Evolutionary conservation across 2,888 invertebrate species (phyloP), one percentile per base, ranked within the genome.

Genomic region (Siphlonurus alternatus): DNA sequence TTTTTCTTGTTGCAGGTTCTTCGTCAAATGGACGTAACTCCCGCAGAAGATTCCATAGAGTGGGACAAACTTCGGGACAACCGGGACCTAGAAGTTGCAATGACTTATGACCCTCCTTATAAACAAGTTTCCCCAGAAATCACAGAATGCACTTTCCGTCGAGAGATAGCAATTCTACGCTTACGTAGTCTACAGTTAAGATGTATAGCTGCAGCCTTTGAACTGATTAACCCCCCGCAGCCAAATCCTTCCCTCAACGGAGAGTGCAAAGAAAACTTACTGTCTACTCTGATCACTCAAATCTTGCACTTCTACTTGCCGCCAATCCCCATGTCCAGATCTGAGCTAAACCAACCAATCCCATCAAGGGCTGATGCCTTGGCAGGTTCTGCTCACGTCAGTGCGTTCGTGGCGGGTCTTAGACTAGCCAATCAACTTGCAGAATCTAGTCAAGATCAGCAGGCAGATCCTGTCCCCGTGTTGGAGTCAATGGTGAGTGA

Each of bases 1-100:
- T n/a, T n/a, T n/a, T n/a, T n/a, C n/a, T n/a, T 69, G 60, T 51
- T n/a, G 19, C 79, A 81, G 66, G 76, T 79, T 25, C 76, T 84
- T 63, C 76, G 77, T 66, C 79, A 78, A 63, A 79, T 83, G 78
- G 81, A 81, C 69, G 80, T 84, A 67, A 79, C 81, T 66, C 81
- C 82, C 0, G 79, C 79, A 63, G 80, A 82, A 65, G 81, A 83
- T 73, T 79, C 80, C 61, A 81, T 82, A 63, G 76, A 79, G 62
- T 85, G 82, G 81, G 78, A 80, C 64, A 75, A 79, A 61, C 73
- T 86, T 61, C 69, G 72, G 61, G 90, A 92, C 76, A 92, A 92
- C 76, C 82, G 90, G 56, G 91, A 93, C 74, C 77, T 89, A 24
- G 79, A 80, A 66, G 85, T 88, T 5, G 83, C 87, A 71, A 78